Base-by-base conservation (phyloP, 2,888 invertebrate species). In the Dugesia japonica region DNA sequence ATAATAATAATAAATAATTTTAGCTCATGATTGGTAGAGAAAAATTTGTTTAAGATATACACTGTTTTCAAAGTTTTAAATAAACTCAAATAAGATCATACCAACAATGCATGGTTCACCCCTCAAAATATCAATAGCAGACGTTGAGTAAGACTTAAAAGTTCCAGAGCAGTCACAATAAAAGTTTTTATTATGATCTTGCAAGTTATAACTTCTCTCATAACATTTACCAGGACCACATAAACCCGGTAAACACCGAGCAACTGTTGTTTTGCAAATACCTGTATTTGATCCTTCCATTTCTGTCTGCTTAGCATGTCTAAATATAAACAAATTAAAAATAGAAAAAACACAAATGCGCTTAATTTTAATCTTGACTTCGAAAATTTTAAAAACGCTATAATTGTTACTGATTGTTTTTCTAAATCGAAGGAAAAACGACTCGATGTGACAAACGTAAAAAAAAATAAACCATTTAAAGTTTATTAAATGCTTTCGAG, bases 181-280 rank as follows among this genome's bases (percentile, higher is more conserved):
- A 56, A 56, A 56, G n/a, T 56, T 56, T n/a, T 56, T 56, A n/a
- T 1, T 56, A 13, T 56, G 56, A 56, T 56, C 23, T 4, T 9
- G 23, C 17, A 56, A 4, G 56, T 56, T 56, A 56, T 56, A 56
- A 23, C 56, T 56, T 56, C 56, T 56, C n/a, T 56, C 56, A n/a
- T 56, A n/a, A n/a, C 56, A 56, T 56, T 56, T n/a, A 13, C 56
- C 56, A 56, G 56, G 56, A 23, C 56, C 56, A 23, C 56, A 56
- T 56, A 56, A 9, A 4, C 56, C 56, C 1, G 56, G 56, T n/a
- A 56, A 23, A n/a, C 56, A 56, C 4, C 56, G 56, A 23, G 56
- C 56, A 56, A n/a, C 4, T 56, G 56, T 13, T 23, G 56, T 56
- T 56, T 56, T 4, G 17, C 56, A 56, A 56, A n/a, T n/a, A 9